Percentiles rank a stretch among this genome's conserved stretches.
These are phyloP conservation scores for Bombus breviceps DNA, from an alignment of 1,140 invertebrate species.

Conservation along the genomic window DNA sequence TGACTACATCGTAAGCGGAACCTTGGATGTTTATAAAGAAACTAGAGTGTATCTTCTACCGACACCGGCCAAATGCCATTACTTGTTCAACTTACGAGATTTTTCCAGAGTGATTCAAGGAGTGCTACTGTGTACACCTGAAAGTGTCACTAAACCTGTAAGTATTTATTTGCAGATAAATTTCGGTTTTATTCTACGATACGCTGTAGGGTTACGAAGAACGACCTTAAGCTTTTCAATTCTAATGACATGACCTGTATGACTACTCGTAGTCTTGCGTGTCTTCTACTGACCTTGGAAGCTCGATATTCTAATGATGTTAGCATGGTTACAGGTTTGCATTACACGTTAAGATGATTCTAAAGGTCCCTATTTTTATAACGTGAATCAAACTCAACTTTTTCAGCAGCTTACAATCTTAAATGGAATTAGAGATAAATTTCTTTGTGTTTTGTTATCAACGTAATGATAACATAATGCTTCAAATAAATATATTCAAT, in stretches of 20 bases:
- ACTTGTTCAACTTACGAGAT: constrained; percentile 97
- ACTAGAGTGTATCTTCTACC: constrained; percentile 92
- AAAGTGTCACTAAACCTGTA: constrained; percentile 67
- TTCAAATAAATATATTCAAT: neutral
- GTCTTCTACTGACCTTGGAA: no score
- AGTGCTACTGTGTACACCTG: constrained; percentile 71
- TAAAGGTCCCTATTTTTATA: no score
- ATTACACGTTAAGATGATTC: no score
- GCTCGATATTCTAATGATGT: no score
- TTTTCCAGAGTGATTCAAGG: constrained; percentile 95
- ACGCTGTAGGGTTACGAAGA: neutral
- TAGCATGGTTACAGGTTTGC: no score
- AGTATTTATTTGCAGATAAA: neutral
- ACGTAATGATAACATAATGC: no score
- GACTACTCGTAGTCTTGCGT: no score
- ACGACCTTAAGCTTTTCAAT: neutral
- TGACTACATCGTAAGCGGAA: constrained; percentile 92
- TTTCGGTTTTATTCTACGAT: constrained; percentile 11
- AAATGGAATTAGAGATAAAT: neutral
- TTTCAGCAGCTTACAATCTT: no score
- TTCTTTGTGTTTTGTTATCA: neutral
- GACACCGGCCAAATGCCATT: constrained; percentile 95
- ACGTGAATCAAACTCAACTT: neutral
- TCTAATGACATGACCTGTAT: no score
- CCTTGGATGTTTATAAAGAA: constrained; percentile 93